phyloP scores from a whole-genome alignment of 2,888 invertebrate genomes.

The Brenthis ino region DNA sequence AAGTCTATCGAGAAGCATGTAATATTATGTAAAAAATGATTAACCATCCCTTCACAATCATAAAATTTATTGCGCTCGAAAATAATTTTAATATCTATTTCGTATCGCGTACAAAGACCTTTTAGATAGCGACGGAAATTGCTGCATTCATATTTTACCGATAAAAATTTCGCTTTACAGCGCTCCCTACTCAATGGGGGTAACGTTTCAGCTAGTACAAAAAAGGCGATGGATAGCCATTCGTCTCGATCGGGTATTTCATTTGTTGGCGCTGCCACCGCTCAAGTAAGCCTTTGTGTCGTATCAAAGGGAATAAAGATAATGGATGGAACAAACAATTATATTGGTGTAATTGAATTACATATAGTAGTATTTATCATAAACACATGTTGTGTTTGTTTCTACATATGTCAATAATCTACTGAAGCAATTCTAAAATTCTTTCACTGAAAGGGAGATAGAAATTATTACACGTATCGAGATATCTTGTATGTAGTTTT shows the following conservation, averaged over 20 bases:
- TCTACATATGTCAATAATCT: no score
- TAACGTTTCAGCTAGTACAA: slow-evolving; percentile 63
- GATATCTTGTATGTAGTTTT: no score
- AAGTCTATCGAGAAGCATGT: not conserved
- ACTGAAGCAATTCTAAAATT: no score
- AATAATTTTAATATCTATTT: slow-evolving; percentile 42
- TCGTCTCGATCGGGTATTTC: slow-evolving; percentile 73
- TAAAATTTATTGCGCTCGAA: slow-evolving; percentile 34
- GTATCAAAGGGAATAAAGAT: slow-evolving; percentile 51
- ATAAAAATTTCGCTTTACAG: slow-evolving; percentile 51
- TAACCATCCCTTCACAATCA: not conserved
- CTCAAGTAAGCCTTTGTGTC: slow-evolving; percentile 59
- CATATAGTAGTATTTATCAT: not conserved
- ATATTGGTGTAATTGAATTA: slow-evolving; percentile 17
- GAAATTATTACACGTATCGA: no score
- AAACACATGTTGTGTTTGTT: no score
- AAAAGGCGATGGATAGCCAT: slow-evolving; percentile 70
- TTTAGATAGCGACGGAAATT: slow-evolving; percentile 43
- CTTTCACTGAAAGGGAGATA: no score
- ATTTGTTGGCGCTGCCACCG: slow-evolving; percentile 64
- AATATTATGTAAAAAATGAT: not conserved
- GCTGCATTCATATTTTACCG: slow-evolving; percentile 46
- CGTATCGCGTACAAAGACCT: slow-evolving; percentile 36
- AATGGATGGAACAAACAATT: slow-evolving; percentile 48
- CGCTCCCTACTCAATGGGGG: slow-evolving; percentile 53